Conservation (phyloP, 2,113 vertebrate species). For the Azemiops feae region DNA sequence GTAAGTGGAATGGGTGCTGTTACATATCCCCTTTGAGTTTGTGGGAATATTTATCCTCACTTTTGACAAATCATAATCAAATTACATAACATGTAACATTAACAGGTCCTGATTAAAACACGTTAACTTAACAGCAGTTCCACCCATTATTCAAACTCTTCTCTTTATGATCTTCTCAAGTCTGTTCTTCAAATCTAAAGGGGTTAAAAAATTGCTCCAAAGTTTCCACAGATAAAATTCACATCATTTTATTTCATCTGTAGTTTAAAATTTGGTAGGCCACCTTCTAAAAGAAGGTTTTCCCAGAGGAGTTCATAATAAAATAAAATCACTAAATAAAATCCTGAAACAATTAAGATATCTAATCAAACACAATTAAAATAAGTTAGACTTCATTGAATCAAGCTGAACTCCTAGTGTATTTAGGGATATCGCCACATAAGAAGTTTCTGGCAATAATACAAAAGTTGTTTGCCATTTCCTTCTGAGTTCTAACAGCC, state of each 20-base stretch:
- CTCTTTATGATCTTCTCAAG: not conserved
- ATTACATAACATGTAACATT: not conserved
- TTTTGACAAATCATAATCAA: not conserved
- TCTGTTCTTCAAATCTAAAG: not conserved
- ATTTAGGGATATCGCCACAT: not conserved
- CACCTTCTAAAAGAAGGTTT: not conserved
- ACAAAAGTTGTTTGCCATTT: not conserved
- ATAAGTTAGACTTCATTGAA: not conserved
- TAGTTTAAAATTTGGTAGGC: not conserved
- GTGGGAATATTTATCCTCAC: not conserved
- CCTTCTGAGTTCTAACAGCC: not conserved
- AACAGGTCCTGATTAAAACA: not conserved
- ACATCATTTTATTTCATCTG: not conserved
- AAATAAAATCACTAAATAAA: not conserved
- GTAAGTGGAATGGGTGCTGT: not conserved
- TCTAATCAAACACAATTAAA: not conserved
- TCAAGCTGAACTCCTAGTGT: not conserved
- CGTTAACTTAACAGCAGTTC: not conserved
- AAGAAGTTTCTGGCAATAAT: not conserved
- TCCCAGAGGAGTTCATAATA: not conserved
- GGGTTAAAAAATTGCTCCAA: not conserved
- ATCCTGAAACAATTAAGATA: not conserved
- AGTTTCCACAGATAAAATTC: not conserved
- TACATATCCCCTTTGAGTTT: not conserved
- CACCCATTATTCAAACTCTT: not conserved